Conservation (phyloP, 2,113 vertebrate species). For the Pelvicachromis taeniatus region DNA sequence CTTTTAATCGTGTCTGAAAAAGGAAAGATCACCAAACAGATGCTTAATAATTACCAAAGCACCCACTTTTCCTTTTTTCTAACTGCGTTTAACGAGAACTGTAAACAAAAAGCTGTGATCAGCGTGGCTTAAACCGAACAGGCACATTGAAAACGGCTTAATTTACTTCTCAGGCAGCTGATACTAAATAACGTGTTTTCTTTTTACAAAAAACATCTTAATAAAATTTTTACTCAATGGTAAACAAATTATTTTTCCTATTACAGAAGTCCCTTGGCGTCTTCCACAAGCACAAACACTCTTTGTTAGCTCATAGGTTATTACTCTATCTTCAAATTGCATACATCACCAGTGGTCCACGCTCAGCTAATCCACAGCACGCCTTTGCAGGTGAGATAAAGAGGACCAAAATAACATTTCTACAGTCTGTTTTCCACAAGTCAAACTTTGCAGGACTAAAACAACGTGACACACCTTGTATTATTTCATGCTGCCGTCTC, state of each 20-base stretch:
- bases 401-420: background rate
- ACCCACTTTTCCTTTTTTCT: constrained; percentile 23
- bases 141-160: background rate
- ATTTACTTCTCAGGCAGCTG: background rate
- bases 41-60: constrained; percentile 10
- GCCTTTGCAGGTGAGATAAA: constrained; percentile 23
- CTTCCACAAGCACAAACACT: background rate
- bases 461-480: background rate
- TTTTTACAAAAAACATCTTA: background rate
- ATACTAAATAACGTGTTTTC: background rate
- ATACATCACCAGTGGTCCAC: constrained; percentile 1
- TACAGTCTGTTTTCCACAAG: background rate
- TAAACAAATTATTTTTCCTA: background rate
- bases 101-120: background rate
- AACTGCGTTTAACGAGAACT: background rate
- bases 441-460: background rate
- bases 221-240: background rate
- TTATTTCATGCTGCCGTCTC: background rate
- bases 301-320: background rate
- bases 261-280: background rate
- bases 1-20: constrained; percentile 16
- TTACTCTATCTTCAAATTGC: constrained; percentile 16
- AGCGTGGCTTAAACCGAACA: background rate
- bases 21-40: background rate
- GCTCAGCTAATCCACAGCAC: constrained; percentile 33